Base-by-base conservation (phyloP, 2,113 vertebrate genomes). In the Talpa occidentalis region DNA sequence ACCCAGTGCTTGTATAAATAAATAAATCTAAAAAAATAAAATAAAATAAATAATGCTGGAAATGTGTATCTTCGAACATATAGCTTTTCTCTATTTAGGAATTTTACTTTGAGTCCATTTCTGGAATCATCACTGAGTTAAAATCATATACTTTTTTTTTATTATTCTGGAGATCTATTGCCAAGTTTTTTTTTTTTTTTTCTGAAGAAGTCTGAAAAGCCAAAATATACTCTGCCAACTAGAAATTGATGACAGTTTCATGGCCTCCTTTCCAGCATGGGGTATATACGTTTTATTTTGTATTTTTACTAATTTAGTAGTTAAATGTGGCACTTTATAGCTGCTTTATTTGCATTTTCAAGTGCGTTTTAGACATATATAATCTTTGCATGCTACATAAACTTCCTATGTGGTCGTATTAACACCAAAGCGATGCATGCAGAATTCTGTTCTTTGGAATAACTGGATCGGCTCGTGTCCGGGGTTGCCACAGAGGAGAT, bases 251-350 rank as follows among this genome's bases (percentile, higher is more conserved):
- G 93, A 84, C 49, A 88, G 87, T 96, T 95, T 97, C 42, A 52
- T 79, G 77, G 70, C 87, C 70, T 84, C 35, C 66, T 80, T 90
- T 90, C 95, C 76, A 96, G 90, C 84, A 95, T n/a, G 0, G 10
- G 40, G n/a, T 64, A 88, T 96, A 94, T 95, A 85, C 81, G 92
- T 92, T 96, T 97, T 97, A 90, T 96, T 97, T 96, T 91, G 90
- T 88, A 84, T 93, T 92, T 91, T 88, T 78, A 93, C 94, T 90
- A 94, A 96, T 81, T 97, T 96, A 94, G 77, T 93, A 93, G 70
- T 76, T 88, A 86, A 59, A 19, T 42, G 73, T 92, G 84, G 49
- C 37, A 84, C 60, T 73, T 95, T 77, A 40, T 30, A 64, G 42
- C 82, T 83, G 64, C 94, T 93, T 92, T 88, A 92, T 93, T 73